Evolutionary conservation across 2,888 invertebrate genomes (phyloP).

Genomic region (Rhaphigaster nebulosa): DNA sequence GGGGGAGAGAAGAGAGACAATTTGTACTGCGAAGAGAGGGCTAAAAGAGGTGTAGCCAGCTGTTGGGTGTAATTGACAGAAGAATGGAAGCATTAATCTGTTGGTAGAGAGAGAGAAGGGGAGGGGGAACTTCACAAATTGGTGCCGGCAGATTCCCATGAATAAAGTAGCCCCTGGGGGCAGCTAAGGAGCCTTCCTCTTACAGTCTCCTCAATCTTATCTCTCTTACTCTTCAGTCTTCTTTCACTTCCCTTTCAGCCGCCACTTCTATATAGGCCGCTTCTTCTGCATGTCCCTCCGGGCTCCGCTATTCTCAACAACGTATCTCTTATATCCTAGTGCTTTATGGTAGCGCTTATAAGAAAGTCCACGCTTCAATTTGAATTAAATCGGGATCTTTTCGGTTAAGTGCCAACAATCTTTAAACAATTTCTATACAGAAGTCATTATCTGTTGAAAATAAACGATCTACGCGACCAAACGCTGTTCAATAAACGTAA

Average conservation of each 20-base stretch:
- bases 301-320: not conserved
- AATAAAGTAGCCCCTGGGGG: conserved; percentile 46
- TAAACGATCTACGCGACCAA: too few relatives aligned
- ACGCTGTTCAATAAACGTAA: too few relatives aligned
- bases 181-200: conserved; percentile 38
- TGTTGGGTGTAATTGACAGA: conserved; percentile 28
- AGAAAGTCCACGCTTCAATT: not conserved
- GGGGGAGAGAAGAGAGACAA: conserved; percentile 46
- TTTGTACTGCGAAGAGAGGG: not conserved
- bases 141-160: conserved; percentile 36
- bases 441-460: too few relatives aligned
- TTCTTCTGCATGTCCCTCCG: not conserved
- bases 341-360: not conserved
- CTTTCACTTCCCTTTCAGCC: conserved; percentile 11
- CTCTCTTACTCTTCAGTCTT: conserved; percentile 10
- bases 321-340: not conserved
- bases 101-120: not conserved
- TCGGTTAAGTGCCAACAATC: too few relatives aligned
- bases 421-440: too few relatives aligned
- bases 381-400: not conserved
- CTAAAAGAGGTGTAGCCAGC: conserved; percentile 47
- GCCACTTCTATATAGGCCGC: conserved; percentile 22
- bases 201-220: conserved; percentile 50
- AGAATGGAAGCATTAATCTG: conserved; percentile 49
- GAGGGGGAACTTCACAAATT: not conserved